Percentiles rank a stretch among this genome's conserved stretches.
These are phyloP conservation scores for Nylanderia fulva DNA, from an alignment of 1,140 invertebrate species.

Conservation along the genomic window DNA sequence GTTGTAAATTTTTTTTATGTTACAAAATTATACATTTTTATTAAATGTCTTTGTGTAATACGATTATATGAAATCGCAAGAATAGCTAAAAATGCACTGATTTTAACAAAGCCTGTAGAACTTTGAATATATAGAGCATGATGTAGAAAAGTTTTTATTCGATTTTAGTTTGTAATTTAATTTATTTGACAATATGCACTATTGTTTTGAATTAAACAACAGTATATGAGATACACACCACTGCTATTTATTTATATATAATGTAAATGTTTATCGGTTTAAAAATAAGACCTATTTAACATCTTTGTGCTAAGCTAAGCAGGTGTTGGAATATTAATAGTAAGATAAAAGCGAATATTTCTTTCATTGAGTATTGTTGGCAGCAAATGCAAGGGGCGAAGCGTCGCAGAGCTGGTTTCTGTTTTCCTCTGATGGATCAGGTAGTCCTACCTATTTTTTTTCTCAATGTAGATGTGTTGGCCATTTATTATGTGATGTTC, in stretches of 20 bases:
- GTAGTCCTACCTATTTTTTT: constrained; percentile 70
- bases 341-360: constrained; percentile 71
- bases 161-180: constrained; percentile 42
- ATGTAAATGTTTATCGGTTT: constrained; percentile 10
- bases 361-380: constrained; percentile 75
- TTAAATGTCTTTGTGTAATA: neutral
- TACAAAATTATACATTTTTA: constrained; percentile 24
- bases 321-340: constrained; percentile 73
- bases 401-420: constrained; percentile 80
- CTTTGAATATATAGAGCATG: constrained; percentile 38
- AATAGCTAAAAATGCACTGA: constrained; percentile 9
- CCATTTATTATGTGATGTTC: constrained; percentile 65
- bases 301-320: constrained; percentile 59
- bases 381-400: constrained; percentile 73
- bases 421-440: constrained; percentile 77
- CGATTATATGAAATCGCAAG: neutral
- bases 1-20: constrained; percentile 37
- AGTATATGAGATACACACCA: constrained; percentile 8
- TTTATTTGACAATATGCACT: constrained; percentile 36
- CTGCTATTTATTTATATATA: neutral
- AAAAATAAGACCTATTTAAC: constrained; percentile 25
- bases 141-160: neutral
- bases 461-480: constrained; percentile 58
- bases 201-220: constrained; percentile 32
- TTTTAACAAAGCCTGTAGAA: neutral